These are phyloP conservation scores for Aphelenchoides fujianensis DNA, from an alignment of 1,140 invertebrate species.

Conservation along the genomic window DNA sequence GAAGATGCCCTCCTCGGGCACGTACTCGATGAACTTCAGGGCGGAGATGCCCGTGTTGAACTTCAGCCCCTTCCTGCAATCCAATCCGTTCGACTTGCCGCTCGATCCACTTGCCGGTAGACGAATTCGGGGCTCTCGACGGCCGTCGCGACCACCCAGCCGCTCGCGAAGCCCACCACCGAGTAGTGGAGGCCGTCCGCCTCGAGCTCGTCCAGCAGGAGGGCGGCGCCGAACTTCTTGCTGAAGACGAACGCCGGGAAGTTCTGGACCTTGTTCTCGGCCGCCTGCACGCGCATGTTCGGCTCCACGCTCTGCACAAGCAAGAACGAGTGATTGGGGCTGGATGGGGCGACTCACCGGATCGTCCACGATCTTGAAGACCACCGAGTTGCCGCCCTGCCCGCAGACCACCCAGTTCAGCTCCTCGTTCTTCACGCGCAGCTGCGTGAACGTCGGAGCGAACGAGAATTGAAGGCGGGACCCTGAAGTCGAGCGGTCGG, in stretches of 20 bases:
- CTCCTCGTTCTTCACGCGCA: conserved; percentile 31
- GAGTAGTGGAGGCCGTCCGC: conserved; percentile 39
- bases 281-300: conserved; percentile 1
- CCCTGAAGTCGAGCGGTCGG: conserved; percentile 36
- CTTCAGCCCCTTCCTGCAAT: conserved; percentile 37
- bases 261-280: neutral
- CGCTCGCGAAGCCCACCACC: conserved; percentile 49
- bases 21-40: conserved; percentile 31
- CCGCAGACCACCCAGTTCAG: conserved; percentile 46
- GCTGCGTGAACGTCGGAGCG: conserved; percentile 38
- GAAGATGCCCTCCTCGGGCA: conserved; percentile 32
- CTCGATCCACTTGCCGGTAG: too few species aligned
- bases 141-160: conserved; percentile 43
- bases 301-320: too few species aligned
- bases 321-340: neutral
- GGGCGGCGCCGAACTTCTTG: conserved; percentile 18
- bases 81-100: conserved; percentile 28
- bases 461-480: conserved; percentile 34
- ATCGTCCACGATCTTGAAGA: neutral
- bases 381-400: conserved; percentile 4
- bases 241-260: conserved; percentile 20
- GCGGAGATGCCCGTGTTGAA: conserved; percentile 50
- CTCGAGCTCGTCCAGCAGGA: conserved; percentile 38
- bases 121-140: conserved; percentile 22
- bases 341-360: too few species aligned